phyloP scores from a whole-genome alignment of 2,797 vertebrate species.

The Siniperca undulata region DNA sequence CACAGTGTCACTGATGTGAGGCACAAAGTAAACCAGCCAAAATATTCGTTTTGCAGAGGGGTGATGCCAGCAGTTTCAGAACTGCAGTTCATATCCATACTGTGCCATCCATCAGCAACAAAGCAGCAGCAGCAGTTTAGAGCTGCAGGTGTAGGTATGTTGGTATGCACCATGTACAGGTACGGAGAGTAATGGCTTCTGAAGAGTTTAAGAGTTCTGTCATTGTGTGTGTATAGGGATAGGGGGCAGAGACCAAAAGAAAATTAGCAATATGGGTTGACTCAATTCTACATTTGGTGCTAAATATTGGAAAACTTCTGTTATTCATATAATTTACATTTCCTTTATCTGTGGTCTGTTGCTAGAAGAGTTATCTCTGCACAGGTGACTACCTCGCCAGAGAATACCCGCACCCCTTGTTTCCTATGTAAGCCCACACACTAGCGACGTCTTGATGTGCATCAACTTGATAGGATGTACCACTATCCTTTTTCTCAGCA shows the following conservation, averaged over 20 bases:
- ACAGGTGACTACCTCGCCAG: not conserved
- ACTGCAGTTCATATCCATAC: not conserved
- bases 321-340: not conserved
- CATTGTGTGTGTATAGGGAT: not conserved
- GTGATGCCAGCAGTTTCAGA: not conserved
- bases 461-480: not conserved
- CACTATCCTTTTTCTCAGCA: not conserved
- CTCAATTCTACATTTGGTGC: not conserved
- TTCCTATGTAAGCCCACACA: not conserved
- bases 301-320: not conserved
- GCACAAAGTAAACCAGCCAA: not conserved
- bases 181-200: not conserved
- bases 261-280: not conserved
- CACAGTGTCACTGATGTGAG: not conserved
- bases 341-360: not conserved
- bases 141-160: not conserved
- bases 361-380: not conserved
- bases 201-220: not conserved
- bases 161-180: not conserved
- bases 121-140: not conserved
- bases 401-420: not conserved
- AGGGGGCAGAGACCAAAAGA: not conserved
- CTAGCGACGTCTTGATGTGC: not conserved
- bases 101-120: not conserved
- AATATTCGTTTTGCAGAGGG: not conserved